Base-by-base conservation (phyloP, 2,113 vertebrate species). In the Sylvilagus bachmani region DNA sequence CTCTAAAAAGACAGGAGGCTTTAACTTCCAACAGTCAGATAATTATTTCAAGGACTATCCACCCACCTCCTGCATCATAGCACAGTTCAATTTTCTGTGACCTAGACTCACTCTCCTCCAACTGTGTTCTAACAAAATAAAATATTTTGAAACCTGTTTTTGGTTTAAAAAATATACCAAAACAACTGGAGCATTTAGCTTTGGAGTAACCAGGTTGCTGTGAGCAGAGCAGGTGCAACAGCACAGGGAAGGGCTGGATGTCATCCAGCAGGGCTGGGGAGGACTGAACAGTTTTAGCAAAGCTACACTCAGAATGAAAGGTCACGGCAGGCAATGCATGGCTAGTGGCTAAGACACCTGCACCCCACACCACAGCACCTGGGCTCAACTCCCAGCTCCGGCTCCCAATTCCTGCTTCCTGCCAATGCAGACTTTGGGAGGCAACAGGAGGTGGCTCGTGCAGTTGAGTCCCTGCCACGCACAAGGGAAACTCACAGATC, bases 101-200 rank as follows among this genome's bases (percentile, higher is more conserved):
- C 62, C n/a, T 70, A 64, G 17, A 70, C 55, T 4, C 22, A 17
- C 6, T 33, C 27, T 81, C 67, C 38, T 44, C 53, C n/a, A 38
- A 49, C 10, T 38, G 55, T 64, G 86, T 24, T 85, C 88, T 88
- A 94, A 85, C 44, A 62, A 83, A 66, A 91, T 31, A 6, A 19
- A 61, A 92, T 85, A 93, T 24, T 77, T 67, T 27, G 75, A 94
- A 83, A 80, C 3, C 8, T 71, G 27, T 61, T 64, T 75, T 55
- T 81, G 24, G 16, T 62, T 71, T 24, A 31, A 53, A 33, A 51
- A 27, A 27, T 33, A 29, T 70, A 67, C 17, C 69, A 49, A 74
- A 89, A 16, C 14, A 27, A 71, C 36, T 62, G 25, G 27, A 70
- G 27, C 4, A 17, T 93, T 81, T 66, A 78, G 58, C 62, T 73